phyloP scores from a whole-genome alignment of 2,797 vertebrate genomes.

The Morus bassanus region DNA sequence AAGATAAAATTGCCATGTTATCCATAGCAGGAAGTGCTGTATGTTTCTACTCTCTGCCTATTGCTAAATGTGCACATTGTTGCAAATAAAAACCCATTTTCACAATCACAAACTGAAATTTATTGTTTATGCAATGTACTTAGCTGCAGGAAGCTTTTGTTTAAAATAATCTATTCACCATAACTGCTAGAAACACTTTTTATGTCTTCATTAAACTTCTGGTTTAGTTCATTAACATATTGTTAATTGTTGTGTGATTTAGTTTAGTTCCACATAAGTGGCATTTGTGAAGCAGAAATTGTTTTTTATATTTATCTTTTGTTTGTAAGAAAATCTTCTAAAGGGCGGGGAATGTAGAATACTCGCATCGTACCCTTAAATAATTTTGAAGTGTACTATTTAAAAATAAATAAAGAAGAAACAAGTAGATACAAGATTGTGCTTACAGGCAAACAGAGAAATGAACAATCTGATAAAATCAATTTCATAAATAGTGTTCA shows the following conservation, averaged over 20 bases:
- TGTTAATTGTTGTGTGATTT: constrained; percentile 52
- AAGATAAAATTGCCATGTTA: background rate
- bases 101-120: background rate
- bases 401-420: background rate
- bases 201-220: constrained; percentile 14
- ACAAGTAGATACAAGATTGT: background rate
- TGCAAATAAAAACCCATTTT: constrained; percentile 1
- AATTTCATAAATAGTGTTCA: background rate
- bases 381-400: background rate
- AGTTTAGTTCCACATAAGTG: constrained; percentile 13
- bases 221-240: constrained; percentile 41
- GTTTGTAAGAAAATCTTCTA: background rate
- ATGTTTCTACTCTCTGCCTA: background rate
- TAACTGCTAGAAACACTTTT: background rate
- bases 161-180: background rate
- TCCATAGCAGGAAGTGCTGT: background rate
- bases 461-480: background rate
- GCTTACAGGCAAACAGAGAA: background rate
- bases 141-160: constrained; percentile 28
- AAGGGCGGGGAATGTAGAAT: background rate
- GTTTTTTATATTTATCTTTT: background rate
- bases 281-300: background rate
- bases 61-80: background rate
- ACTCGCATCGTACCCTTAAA: background rate
- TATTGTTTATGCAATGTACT: background rate